Evolutionary conservation across 1,140 invertebrate species (phyloP), one percentile per base, ranked within the genome.

Genomic region (Reticulitermes speratus): DNA sequence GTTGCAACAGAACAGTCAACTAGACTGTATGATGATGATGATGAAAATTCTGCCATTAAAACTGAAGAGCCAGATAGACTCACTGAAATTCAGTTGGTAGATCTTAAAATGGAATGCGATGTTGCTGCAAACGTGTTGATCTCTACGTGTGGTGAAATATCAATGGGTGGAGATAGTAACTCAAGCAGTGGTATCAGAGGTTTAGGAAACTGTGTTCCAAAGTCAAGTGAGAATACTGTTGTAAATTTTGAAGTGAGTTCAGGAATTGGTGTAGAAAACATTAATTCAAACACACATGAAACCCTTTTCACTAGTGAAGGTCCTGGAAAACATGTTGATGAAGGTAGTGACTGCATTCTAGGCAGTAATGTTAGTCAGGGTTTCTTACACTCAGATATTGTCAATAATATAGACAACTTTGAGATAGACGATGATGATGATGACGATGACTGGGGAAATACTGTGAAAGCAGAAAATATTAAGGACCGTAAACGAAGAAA

Each of bases 121-220:
- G 86, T 86, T 89, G 88, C 87, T 52, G 44, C 55, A 75, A 86
- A 45, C 86, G 65, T 75, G 25, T 14, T 75, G 25, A 75, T 75
- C n/a, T 75, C 65, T 12, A 30, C 65, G 25, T 75, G 3, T 75
- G n/a, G n/a, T 75, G 65, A 75, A 30, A 55, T 55, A 55, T 75
- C 65, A 11, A 8, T 75, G 25, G n/a, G 65, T 30, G 65, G 65
- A 30, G 65, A 75, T 6, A 75, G 65, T 30, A 75, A 75, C n/a
- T 75, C 65, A n/a, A 30, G n/a, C 14, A 30, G 65, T 75, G 65
- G n/a, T 75, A 30, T 75, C 25, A 75, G n/a, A 30, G n/a, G 9
- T 25, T 25, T 75, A 25, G 65, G n/a, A 75, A 75, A 75, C 25
- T 30, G n/a, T 30, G 9, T 8, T 75, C 2, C 5, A 75, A 25